These are phyloP conservation scores for Ephialtes manifestator DNA, from an alignment of 2,888 invertebrate genomes.

Conservation along the genomic window DNA sequence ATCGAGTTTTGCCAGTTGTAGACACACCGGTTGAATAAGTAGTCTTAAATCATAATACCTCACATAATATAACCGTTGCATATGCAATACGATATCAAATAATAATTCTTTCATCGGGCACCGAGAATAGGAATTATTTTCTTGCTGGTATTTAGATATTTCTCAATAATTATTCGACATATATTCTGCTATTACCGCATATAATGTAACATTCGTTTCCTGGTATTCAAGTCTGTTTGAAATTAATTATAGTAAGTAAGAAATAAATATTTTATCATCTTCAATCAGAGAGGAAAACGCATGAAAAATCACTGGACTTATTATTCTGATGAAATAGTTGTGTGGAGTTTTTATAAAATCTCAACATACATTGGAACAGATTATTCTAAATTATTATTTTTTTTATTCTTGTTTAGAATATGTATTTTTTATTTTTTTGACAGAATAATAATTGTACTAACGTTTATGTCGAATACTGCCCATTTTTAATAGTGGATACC, in stretches of 20 bases:
- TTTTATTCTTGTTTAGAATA: too few species aligned
- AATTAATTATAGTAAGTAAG: neutral
- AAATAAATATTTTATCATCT: neutral
- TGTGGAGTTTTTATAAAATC: too few species aligned
- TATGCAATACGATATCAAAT: slow-evolving; percentile 46
- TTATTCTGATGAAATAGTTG: too few species aligned
- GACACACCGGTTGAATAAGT: slow-evolving; percentile 19
- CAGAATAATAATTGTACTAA: too few species aligned
- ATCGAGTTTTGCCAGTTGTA: slow-evolving; percentile 43
- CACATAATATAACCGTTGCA: slow-evolving; percentile 34
- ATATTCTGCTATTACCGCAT: neutral
- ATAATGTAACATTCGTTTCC: neutral
- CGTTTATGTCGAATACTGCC: too few species aligned
- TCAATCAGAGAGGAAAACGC: too few species aligned
- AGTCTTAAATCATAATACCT: slow-evolving; percentile 38
- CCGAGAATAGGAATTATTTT: slow-evolving; percentile 20
- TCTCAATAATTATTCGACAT: neutral
- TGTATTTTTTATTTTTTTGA: too few species aligned
- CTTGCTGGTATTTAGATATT: slow-evolving; percentile 3
- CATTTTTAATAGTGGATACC: too few species aligned
- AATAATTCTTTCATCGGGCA: slow-evolving; percentile 27
- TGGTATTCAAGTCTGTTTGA: neutral
- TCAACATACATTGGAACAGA: too few species aligned
- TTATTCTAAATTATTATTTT: too few species aligned
- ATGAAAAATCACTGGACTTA: too few species aligned